Base-by-base conservation (phyloP, 2,888 invertebrate genomes). In the Amiota communis region DNA sequence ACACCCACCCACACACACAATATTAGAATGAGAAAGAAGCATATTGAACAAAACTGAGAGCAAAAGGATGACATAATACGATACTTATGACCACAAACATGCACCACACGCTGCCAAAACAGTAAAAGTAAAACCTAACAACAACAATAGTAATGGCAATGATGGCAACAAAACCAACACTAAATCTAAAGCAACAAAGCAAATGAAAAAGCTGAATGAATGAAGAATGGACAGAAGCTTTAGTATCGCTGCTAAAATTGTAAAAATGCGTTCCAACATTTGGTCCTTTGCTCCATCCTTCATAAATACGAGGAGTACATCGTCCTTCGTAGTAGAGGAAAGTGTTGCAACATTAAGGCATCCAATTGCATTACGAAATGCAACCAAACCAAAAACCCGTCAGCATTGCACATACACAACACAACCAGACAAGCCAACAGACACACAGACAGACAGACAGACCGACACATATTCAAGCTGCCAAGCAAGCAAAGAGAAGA, bases 391-490 rank as follows among this genome's bases (percentile, higher is more conserved):
- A 51, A 51, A 12, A n/a, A 51, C 51, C 36, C 36, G 12, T 8
- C 53, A 53, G 53, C 53, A 53, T 12, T n/a, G n/a, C 20, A 51
- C 49, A 23, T 15, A 10, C 8, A 68, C 72, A 72, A 65, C 61
- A n/a, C 36, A 65, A 73, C 57, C 53, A 68, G 20, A 17, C 12
- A 36, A 53, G 63, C n/a, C n/a, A n/a, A 46, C 49, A 36, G 57
- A 49, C 49, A 53, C 36, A 46, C 49, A 20, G 63, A 17, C 67
- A 71, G 49, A 63, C 68, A 53, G 8, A n/a, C n/a, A 53, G 53
- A 63, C 77, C 75, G 72, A 71, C 51, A 48, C 51, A 20, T 23
- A 63, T 20, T 73, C 61, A 73, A 75, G 76, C 74, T 83, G 77
- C 65, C 36, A 36, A 6, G 36, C 36, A 36, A 36, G 36, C 36